Evolutionary conservation across 2,888 invertebrate genomes (phyloP), one percentile per base, ranked within the genome.

Genomic region (Slavum lentiscoides): DNA sequence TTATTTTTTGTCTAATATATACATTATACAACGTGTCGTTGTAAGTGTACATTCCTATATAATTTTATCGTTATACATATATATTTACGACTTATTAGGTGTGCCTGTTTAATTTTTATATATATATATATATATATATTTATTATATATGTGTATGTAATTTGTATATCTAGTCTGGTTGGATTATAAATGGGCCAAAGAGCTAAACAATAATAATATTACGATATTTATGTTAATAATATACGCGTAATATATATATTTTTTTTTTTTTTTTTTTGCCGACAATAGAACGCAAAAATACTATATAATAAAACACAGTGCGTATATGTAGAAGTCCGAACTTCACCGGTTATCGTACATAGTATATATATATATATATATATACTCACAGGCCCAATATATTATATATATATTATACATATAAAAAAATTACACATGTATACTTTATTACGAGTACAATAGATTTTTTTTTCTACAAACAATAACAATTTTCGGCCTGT

Each of bases 121-220:
- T 4, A 30, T 30, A 30, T 30, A 30, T n/a, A 30, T 30, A 30
- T 30, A 30, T n/a, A n/a, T n/a, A n/a, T n/a, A n/a, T n/a, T n/a
- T n/a, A n/a, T n/a, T n/a, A n/a, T n/a, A 30, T 30, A 4, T 30
- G 30, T 30, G 4, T 77, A 70, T 70, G 70, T 70, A 77, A 77
- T 77, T 77, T 30, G 30, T 77, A 70, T 77, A 77, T 77, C 77
- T 77, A 77, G 77, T 77, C 77, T 77, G 77, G 77, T 77, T 70
- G 77, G 77, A 77, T 77, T 30, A 30, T 30, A 30, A 77, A 77
- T 19, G 70, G 77, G 77, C 77, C 77, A 77, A 77, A 77, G 77
- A 77, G 77, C 77, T 77, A 70, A 61, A 62, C 62, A 62, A 30
- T 30, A 30, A 30, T 30, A 30, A 61, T 69, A 49, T 76, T 67